Percentiles rank a stretch among this genome's conserved stretches.
phyloP scores from a whole-genome alignment of 2,797 vertebrate species.

The Pseudochirops corinnae region DNA sequence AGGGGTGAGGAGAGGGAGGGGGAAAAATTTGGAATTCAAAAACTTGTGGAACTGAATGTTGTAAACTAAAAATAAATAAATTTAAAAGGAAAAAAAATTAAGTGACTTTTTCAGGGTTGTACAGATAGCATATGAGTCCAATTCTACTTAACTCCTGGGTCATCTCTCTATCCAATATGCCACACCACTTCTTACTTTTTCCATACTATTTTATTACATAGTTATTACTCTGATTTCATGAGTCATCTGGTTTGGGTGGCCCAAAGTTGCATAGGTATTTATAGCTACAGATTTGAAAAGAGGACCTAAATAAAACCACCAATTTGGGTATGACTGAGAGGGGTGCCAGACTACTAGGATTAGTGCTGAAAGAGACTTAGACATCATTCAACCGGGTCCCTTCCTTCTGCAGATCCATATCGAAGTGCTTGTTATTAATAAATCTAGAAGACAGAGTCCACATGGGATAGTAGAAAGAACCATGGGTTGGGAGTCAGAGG shows the following conservation, averaged over 20 bases:
- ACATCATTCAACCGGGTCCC: not conserved
- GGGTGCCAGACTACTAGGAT: not conserved
- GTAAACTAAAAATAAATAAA: too few relatives aligned
- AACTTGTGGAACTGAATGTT: too few relatives aligned
- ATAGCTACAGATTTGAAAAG: not conserved
- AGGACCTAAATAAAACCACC: not conserved
- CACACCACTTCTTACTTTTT: not conserved
- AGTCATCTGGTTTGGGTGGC: not conserved
- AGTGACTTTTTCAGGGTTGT: not conserved
- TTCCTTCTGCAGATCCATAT: not conserved
- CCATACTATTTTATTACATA: not conserved
- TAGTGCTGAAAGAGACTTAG: not conserved
- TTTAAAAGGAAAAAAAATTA: too few relatives aligned
- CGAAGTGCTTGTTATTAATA: not conserved
- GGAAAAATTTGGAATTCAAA: too few relatives aligned
- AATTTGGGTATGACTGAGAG: not conserved
- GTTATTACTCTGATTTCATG: not conserved
- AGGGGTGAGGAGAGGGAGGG: too few relatives aligned
- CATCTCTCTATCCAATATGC: not conserved
- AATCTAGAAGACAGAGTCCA: not conserved
- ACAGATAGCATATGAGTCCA: not conserved
- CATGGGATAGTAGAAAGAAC: not conserved
- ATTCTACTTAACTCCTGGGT: not conserved
- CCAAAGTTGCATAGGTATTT: not conserved
- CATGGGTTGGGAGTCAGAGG: not conserved